Base-by-base conservation (phyloP, 2,113 vertebrate genomes). In the Channa argus region DNA sequence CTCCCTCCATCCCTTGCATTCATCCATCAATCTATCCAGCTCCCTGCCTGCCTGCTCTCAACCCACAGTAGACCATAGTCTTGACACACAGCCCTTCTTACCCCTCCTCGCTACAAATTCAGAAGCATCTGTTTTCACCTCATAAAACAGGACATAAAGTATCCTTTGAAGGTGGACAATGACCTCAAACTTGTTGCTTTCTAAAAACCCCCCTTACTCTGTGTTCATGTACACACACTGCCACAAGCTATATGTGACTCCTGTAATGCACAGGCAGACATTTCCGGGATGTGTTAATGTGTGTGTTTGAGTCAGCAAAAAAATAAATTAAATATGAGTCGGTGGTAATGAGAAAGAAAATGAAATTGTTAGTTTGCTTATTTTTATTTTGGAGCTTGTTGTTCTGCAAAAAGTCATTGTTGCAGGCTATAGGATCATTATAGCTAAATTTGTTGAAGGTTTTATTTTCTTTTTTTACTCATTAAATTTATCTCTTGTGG, bases 141-240 rank as follows among this genome's bases (percentile, higher is more conserved):
- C 67, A 68, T 92, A 90, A 94, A 93, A 86, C 62, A 47, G 59
- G 74, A 86, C 43, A 67, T 90, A 88, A 89, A 91, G 74, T 79
- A 10, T 37, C 12, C 88, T 92, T 91, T 93, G 89, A 93, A 89
- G 89, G 80, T 71, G 74, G 90, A 91, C 90, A 90, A 88, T 92
- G 90, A 92, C 88, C 92, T 93, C 79, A 58, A 89, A 91, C 89
- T 89, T 93, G 88, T 84, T 85, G 58, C 63, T 80, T 84, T 85
- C 75, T 81, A 44, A 64, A 50, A 10, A 5, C 70, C 43, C 38
- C 51, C 54, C 15, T 71, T 61, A 72, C 70, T 79, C 52, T 56
- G 44, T 63, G 59, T 75, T 52, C 37, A 46, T 47, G 61, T 70
- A 74, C 59, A 58, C 11, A 47, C n/a, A 46, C 47, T 24, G 24